These are phyloP conservation scores for Pseudomyrmex dendroicus DNA, from an alignment of 1,140 invertebrate species.

Conservation along the genomic window DNA sequence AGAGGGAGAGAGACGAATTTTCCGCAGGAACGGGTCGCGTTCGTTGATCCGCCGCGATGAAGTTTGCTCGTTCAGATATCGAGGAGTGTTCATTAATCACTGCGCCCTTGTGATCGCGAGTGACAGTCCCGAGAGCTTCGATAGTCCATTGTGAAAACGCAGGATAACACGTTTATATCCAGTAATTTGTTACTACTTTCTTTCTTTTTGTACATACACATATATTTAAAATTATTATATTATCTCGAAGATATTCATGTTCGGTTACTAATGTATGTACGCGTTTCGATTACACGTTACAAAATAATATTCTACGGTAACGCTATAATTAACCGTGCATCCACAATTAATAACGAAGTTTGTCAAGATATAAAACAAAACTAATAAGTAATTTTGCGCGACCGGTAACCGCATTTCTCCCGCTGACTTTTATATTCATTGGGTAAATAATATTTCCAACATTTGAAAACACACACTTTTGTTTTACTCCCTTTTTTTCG, in stretches of 20 bases:
- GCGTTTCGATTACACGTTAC: no score
- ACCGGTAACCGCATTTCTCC: background rate
- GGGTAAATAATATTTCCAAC: constrained; percentile 46
- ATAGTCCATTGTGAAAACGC: constrained; percentile 20
- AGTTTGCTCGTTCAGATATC: constrained; percentile 50
- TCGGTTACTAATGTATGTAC: no score
- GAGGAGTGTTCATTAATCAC: constrained; percentile 30
- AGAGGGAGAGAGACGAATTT: constrained; percentile 6
- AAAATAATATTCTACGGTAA: background rate
- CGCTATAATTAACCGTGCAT: no score
- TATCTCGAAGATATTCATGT: no score
- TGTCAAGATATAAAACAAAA: background rate
- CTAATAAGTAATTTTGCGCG: constrained; percentile 21
- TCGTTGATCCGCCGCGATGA: constrained; percentile 36
- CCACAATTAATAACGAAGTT: background rate
- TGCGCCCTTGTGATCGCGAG: constrained; percentile 32
- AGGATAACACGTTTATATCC: constrained; percentile 12
- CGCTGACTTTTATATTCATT: constrained; percentile 29
- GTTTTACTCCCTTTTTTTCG: constrained; percentile 33
- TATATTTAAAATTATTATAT: no score
- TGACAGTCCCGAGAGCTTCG: constrained; percentile 30
- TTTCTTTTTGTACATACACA: background rate
- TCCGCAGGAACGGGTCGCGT: constrained; percentile 20
- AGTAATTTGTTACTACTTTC: background rate
- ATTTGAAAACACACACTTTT: constrained; percentile 6